A percentile compares a stretch with the other conserved stretches of the same genome.
Conservation (phyloP, 1,140 invertebrate species). For the Drosophila ficusphila region DNA sequence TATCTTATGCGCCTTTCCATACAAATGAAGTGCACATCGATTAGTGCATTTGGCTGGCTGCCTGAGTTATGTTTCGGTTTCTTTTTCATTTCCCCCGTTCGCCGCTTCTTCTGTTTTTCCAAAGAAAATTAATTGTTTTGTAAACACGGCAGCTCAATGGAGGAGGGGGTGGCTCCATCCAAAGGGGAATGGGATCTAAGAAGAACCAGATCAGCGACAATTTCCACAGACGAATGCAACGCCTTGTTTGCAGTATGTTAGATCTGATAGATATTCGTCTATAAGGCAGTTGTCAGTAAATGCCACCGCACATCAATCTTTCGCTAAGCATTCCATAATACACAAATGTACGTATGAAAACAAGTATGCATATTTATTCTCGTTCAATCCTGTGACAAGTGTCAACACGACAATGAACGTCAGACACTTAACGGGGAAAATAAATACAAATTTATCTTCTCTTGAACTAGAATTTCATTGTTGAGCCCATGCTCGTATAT, state of each 20-base stretch:
- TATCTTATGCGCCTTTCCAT: slow-evolving; percentile 61
- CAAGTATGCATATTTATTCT: slow-evolving; percentile 43
- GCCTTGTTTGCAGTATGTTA: slow-evolving; percentile 19
- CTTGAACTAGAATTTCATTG: slow-evolving; percentile 43
- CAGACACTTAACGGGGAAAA: slow-evolving; percentile 30
- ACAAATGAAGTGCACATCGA: slow-evolving; percentile 75
- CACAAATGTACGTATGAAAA: slow-evolving; percentile 26
- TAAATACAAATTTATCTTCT: slow-evolving; percentile 40
- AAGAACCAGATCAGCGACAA: slow-evolving; percentile 47
- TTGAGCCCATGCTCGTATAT: neutral
- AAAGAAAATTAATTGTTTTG: slow-evolving; percentile 81
- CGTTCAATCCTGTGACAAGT: slow-evolving; percentile 66
- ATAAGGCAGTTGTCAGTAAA: slow-evolving; percentile 48
- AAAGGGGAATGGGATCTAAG: slow-evolving; percentile 23
- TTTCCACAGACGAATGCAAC: slow-evolving; percentile 1
- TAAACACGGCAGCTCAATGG: slow-evolving; percentile 63
- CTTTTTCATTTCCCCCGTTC: slow-evolving; percentile 69
- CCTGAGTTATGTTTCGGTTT: slow-evolving; percentile 79
- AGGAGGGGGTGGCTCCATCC: slow-evolving; percentile 31
- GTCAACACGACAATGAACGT: slow-evolving; percentile 41
- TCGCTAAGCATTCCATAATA: slow-evolving; percentile 47
- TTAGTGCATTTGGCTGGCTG: slow-evolving; percentile 68
- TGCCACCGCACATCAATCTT: slow-evolving; percentile 65
- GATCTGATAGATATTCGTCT: slow-evolving; percentile 27
- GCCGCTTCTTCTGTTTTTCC: slow-evolving; percentile 57